These are phyloP conservation scores for Chelon auratus DNA, from an alignment of 2,797 vertebrate species.

Conservation along the genomic window DNA sequence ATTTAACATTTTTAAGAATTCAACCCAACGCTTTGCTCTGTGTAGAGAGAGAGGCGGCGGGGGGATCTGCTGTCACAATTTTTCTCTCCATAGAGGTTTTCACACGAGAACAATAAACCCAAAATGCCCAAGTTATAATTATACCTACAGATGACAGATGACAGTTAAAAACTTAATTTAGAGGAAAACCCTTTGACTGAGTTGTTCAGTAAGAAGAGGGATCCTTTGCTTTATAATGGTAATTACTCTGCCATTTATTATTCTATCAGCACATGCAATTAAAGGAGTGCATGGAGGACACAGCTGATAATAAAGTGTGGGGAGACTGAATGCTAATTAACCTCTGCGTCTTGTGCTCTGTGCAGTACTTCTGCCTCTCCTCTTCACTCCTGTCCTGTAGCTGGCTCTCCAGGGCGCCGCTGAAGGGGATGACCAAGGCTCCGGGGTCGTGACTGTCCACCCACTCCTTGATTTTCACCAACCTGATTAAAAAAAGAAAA, in stretches of 20 bases:
- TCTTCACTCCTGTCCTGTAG: slow-evolving; percentile 92
- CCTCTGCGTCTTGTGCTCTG: slow-evolving; percentile 97
- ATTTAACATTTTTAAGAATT: slow-evolving; percentile 87
- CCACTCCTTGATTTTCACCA: slow-evolving; percentile 98
- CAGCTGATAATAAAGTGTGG: slow-evolving; percentile 99
- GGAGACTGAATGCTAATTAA: slow-evolving; percentile 99
- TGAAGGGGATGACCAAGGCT: slow-evolving; percentile 94
- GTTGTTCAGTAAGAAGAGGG: slow-evolving; percentile 99
- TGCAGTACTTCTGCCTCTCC: slow-evolving; percentile 92
- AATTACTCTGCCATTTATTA: slow-evolving; percentile 99
- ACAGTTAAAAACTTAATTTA: slow-evolving; percentile 99
- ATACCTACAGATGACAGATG: slow-evolving; percentile 99
- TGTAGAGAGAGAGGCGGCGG: slow-evolving; percentile 35
- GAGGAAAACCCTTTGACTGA: slow-evolving; percentile 99
- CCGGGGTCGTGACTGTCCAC: slow-evolving; percentile 94
- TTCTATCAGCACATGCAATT: slow-evolving; percentile 99
- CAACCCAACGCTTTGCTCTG: slow-evolving; percentile 75
- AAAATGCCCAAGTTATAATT: slow-evolving; percentile 99
- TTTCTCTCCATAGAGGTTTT: slow-evolving; percentile 86
- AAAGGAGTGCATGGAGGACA: slow-evolving; percentile 99
- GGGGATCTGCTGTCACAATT: slow-evolving; percentile 84
- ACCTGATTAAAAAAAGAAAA: slow-evolving; percentile 79
- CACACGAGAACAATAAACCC: slow-evolving; percentile 93
- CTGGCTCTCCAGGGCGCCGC: slow-evolving; percentile 91
- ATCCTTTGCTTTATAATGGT: slow-evolving; percentile 99